These are phyloP conservation scores for Agrotis puta DNA, from an alignment of 2,888 invertebrate genomes.

Conservation along the genomic window DNA sequence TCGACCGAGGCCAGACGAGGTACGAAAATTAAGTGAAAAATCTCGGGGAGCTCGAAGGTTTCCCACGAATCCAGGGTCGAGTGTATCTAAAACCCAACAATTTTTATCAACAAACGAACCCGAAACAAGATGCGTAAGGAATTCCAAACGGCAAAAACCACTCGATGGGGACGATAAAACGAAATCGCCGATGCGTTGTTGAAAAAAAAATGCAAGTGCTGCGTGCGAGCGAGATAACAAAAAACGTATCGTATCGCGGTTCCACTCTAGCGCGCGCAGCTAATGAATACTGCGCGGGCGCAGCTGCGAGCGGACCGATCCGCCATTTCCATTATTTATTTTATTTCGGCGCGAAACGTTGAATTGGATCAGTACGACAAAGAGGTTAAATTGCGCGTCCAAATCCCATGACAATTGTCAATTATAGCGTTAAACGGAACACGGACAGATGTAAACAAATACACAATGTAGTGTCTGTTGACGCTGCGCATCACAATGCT, in stretches of 20 bases:
- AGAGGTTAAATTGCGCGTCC: constrained; percentile 90
- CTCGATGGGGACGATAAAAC: constrained; percentile 89
- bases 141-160: constrained; percentile 88
- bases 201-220: constrained; percentile 88
- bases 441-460: constrained; percentile 89
- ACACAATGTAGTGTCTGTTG: constrained; percentile 76
- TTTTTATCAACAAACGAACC: constrained; percentile 78
- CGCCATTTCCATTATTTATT: constrained; percentile 90
- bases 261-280: constrained; percentile 88
- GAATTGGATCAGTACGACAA: constrained; percentile 89
- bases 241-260: constrained; percentile 89
- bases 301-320: constrained; percentile 85
- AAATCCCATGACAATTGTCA: constrained; percentile 88
- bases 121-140: constrained; percentile 87
- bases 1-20: constrained; percentile 22
- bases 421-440: constrained; percentile 82
- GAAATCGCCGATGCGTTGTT: constrained; percentile 89
- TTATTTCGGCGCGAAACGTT: constrained; percentile 89
- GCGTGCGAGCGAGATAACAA: constrained; percentile 88
- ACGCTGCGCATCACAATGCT: constrained; percentile 68
- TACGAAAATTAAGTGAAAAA: constrained; percentile 31
- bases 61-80: constrained; percentile 70
- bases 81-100: constrained; percentile 69
- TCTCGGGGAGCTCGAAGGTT: constrained; percentile 52
- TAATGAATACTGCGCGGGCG: constrained; percentile 87